These are phyloP conservation scores for Helicolenus hilgendorfi DNA, from an alignment of 2,797 vertebrate species.

Conservation along the genomic window DNA sequence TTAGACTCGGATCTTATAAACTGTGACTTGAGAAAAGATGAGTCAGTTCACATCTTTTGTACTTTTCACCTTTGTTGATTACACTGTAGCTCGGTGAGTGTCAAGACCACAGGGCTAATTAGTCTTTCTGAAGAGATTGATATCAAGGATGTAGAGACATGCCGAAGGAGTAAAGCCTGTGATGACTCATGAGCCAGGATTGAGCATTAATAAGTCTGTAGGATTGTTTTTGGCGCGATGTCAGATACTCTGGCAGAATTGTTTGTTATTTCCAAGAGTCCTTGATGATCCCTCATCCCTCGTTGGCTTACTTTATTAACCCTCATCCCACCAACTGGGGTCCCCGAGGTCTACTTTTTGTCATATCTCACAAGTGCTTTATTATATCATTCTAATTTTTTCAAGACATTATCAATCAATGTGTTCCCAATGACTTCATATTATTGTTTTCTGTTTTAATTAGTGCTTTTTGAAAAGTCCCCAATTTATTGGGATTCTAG, in stretches of 20 bases:
- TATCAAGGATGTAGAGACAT: slow-evolving; percentile 75
- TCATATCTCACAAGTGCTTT: background rate
- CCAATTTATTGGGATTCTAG: too few relatives aligned
- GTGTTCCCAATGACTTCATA: background rate
- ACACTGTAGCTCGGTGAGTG: slow-evolving; percentile 41
- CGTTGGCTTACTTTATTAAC: background rate
- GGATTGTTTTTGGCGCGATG: slow-evolving; percentile 44
- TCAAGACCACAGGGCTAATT: slow-evolving; percentile 82
- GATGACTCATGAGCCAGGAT: slow-evolving; percentile 63
- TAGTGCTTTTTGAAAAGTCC: too few relatives aligned
- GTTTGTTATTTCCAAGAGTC: slow-evolving; percentile 23
- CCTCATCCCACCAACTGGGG: background rate
- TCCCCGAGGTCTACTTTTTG: background rate
- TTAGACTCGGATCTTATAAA: slow-evolving; percentile 1
- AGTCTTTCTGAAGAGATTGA: slow-evolving; percentile 81
- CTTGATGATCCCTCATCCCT: too few relatives aligned
- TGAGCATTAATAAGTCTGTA: slow-evolving; percentile 55
- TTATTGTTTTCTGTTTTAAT: too few relatives aligned
- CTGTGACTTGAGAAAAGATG: slow-evolving; percentile 23
- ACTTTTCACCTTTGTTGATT: slow-evolving; percentile 61
- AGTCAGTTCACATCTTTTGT: slow-evolving; percentile 46
- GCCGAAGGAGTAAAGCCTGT: slow-evolving; percentile 73
- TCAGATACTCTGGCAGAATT: slow-evolving; percentile 23
- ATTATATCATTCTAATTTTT: background rate
- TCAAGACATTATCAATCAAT: background rate